phyloP scores from a whole-genome alignment of 2,888 invertebrate species.

The Candidula unifasciata region DNA sequence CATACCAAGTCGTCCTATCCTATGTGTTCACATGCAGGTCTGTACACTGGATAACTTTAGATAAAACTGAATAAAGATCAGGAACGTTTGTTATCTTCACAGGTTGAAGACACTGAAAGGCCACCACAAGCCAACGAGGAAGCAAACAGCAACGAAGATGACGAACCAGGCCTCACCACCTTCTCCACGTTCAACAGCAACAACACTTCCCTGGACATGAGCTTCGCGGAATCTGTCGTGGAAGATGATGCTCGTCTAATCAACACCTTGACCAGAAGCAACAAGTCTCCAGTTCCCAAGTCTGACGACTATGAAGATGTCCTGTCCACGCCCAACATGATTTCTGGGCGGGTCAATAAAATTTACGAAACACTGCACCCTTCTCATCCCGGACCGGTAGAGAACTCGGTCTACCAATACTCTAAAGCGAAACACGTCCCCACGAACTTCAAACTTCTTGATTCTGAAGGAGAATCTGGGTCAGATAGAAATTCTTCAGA shows the following conservation, averaged over 20 bases:
- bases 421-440: not conserved
- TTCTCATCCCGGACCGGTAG: not conserved
- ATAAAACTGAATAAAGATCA: not conserved
- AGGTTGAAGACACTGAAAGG: not conserved
- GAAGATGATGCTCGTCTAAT: constrained; percentile 46
- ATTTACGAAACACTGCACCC: constrained; percentile 39
- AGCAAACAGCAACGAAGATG: not conserved
- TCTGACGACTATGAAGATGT: constrained; percentile 20
- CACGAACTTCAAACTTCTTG: not conserved
- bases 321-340: not conserved
- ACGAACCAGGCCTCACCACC: not conserved
- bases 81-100: not conserved
- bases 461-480: constrained; percentile 32
- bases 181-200: not conserved
- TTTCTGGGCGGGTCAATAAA: constrained; percentile 30
- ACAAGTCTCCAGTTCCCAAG: not conserved
- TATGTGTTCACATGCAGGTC: too few species aligned
- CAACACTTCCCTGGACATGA: constrained; percentile 42
- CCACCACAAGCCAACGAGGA: not conserved
- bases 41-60: too few species aligned
- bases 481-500: constrained; percentile 12
- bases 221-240: constrained; percentile 39
- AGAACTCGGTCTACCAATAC: not conserved
- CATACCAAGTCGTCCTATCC: too few species aligned
- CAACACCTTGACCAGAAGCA: not conserved